These are phyloP conservation scores for Anthonomus grandis DNA, from an alignment of 1,140 invertebrate species.

Conservation along the genomic window DNA sequence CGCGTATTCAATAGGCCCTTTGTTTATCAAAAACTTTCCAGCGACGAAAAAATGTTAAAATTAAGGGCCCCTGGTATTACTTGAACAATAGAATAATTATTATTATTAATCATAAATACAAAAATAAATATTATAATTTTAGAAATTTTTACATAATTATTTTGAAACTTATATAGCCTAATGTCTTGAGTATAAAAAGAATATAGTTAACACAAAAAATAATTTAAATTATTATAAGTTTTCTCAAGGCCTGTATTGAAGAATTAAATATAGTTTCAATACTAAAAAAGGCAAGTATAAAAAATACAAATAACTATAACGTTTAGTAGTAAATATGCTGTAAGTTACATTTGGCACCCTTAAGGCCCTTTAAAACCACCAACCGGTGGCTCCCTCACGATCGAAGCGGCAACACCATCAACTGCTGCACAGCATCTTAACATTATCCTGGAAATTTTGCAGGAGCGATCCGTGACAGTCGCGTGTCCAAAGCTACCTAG, in stretches of 20 bases:
- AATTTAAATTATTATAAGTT: too few species aligned
- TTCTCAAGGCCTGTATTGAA: too few species aligned
- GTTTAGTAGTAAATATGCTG: not conserved
- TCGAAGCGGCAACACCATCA: slow-evolving; percentile 17
- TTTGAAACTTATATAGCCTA: too few species aligned
- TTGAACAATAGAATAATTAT: too few species aligned
- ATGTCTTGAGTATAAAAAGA: too few species aligned
- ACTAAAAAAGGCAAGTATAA: too few species aligned
- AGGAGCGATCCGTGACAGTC: slow-evolving; percentile 5
- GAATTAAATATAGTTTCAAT: too few species aligned
- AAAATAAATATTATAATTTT: too few species aligned
- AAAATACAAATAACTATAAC: not conserved
- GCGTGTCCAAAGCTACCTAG: not conserved
- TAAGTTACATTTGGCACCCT: slow-evolving; percentile 6
- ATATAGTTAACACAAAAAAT: too few species aligned
- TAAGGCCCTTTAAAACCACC: slow-evolving; percentile 7
- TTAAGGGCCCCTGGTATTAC: not conserved
- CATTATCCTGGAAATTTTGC: slow-evolving; percentile 22
- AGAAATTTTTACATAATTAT: too few species aligned
- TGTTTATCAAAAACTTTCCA: not conserved
- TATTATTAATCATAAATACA: too few species aligned
- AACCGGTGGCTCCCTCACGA: slow-evolving; percentile 12
- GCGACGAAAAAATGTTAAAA: too few species aligned
- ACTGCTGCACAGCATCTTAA: slow-evolving; percentile 21
- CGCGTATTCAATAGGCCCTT: not conserved